phyloP scores from a whole-genome alignment of 2,888 invertebrate genomes.

The Rotaria macrura region DNA sequence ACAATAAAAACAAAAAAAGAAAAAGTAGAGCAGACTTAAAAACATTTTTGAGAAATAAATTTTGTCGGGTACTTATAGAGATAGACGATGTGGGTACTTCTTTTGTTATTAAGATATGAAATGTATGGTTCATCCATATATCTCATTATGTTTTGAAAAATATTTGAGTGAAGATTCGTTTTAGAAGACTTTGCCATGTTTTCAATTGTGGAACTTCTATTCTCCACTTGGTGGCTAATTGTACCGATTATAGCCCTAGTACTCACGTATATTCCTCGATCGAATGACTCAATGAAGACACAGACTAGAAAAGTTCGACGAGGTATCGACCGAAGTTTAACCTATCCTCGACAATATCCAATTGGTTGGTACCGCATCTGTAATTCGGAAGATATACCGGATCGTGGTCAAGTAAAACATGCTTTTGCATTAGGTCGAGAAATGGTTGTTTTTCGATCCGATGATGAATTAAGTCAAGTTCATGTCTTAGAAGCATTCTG shows the following conservation, averaged over 20 bases:
- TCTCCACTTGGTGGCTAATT: not conserved
- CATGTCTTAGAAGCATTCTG: not conserved
- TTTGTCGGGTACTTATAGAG: too few relatives aligned
- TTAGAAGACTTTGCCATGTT: too few relatives aligned
- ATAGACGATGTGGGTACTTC: too few relatives aligned
- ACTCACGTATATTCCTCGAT: not conserved
- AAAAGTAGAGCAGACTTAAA: too few relatives aligned
- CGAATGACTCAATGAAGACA: not conserved
- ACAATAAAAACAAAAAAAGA: too few relatives aligned
- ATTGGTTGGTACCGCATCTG: not conserved
- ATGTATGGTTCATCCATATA: too few relatives aligned
- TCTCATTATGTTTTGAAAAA: too few relatives aligned
- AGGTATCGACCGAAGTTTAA: not conserved
- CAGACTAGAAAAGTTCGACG: not conserved
- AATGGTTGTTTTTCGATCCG: not conserved
- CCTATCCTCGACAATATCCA: slow-evolving; percentile 1
- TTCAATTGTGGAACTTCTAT: not conserved
- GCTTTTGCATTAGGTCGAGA: not conserved
- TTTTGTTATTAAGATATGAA: too few relatives aligned
- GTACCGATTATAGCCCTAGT: not conserved
- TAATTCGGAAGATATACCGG: not conserved
- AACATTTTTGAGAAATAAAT: too few relatives aligned
- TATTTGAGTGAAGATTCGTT: too few relatives aligned
- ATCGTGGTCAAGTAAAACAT: not conserved
- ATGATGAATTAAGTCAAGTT: not conserved